A percentile compares a stretch with the other conserved stretches of the same genome.
Evolutionary conservation across 2,888 invertebrate genomes (phyloP).

Genomic region (Diplazon laetatorius): DNA sequence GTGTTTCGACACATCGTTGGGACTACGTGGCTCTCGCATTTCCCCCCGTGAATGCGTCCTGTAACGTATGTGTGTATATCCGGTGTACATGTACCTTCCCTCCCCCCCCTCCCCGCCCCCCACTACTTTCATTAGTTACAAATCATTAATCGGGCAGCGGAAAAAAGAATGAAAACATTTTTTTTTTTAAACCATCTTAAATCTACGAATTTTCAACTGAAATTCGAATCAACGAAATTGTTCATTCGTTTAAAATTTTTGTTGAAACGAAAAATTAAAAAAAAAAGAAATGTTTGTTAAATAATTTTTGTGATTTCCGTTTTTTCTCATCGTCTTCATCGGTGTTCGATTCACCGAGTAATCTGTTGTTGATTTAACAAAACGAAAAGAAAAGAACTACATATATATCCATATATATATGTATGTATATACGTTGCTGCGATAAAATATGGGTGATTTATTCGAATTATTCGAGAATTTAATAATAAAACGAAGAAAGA

Average conservation of each 20-base stretch:
- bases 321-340: too few species aligned
- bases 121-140: constrained; percentile 54
- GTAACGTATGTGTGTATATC: constrained; percentile 60
- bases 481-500: too few species aligned
- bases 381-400: constrained; percentile 11
- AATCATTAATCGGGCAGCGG: constrained; percentile 43
- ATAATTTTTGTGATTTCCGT: too few species aligned
- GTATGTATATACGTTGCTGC: constrained; percentile 40
- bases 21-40: constrained; percentile 52
- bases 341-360: constrained; percentile 36
- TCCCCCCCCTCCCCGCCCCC: not conserved
- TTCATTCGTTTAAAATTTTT: not conserved
- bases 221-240: not conserved
- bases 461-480: constrained; percentile 57
- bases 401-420: too few species aligned
- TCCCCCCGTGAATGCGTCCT: constrained; percentile 53
- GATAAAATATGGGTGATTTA: constrained; percentile 52
- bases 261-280: not conserved
- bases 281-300: not conserved
- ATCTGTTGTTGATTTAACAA: constrained; percentile 35
- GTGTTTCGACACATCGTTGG: constrained; percentile 47
- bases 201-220: not conserved
- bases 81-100: constrained; percentile 44
- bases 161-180: too few species aligned
- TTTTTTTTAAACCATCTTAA: not conserved